phyloP scores from a whole-genome alignment of 2,797 vertebrate genomes.

The Esox masquinongy region DNA sequence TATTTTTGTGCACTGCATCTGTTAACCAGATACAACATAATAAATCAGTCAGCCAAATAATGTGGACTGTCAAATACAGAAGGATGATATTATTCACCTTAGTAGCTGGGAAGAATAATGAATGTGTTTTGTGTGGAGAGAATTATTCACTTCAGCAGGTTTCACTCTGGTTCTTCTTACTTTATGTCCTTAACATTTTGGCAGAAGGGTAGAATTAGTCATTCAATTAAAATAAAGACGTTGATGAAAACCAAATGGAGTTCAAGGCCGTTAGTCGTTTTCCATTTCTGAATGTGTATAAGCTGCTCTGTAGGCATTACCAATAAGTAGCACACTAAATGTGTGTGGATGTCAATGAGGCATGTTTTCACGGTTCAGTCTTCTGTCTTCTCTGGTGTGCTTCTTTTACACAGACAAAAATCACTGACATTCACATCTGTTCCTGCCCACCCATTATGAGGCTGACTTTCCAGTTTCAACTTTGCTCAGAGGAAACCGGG shows the following conservation, averaged over 20 bases:
- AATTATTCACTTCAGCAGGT: not conserved
- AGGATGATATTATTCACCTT: not conserved
- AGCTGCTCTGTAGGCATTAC: not conserved
- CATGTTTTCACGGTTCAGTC: not conserved
- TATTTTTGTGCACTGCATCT: not conserved
- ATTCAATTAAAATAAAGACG: not conserved
- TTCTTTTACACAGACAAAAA: not conserved
- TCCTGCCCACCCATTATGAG: slow-evolving; percentile 37
- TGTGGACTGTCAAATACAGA: not conserved
- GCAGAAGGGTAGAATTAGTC: not conserved
- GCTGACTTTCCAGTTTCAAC: slow-evolving; percentile 8
- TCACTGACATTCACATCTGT: not conserved
- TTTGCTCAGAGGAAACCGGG: slow-evolving; percentile 31
- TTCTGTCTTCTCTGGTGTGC: not conserved
- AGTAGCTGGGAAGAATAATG: not conserved
- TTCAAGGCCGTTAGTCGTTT: not conserved
- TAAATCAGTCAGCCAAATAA: not conserved
- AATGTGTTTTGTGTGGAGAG: not conserved
- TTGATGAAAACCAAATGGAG: not conserved
- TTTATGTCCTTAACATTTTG: not conserved
- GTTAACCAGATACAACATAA: too few relatives aligned
- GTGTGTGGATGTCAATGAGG: not conserved
- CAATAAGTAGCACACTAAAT: not conserved
- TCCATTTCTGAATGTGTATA: not conserved
- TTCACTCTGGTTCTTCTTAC: not conserved